Conservation (phyloP, 2,797 vertebrate genomes). For the Balearica regulorum region DNA sequence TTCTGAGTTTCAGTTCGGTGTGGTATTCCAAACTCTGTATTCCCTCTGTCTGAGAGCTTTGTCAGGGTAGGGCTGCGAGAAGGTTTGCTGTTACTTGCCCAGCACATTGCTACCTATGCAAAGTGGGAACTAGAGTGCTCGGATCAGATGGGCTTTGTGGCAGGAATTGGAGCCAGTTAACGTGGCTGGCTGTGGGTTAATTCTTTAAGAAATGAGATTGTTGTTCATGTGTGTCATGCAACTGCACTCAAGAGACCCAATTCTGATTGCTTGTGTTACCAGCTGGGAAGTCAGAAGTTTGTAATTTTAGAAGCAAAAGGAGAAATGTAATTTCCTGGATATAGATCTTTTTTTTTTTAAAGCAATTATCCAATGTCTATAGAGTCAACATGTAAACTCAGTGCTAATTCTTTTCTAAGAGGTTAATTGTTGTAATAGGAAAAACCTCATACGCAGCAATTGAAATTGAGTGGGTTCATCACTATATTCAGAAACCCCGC, state of each 20-base stretch:
- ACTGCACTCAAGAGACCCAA: constrained; percentile 48
- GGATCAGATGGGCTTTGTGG: background rate
- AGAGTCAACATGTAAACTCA: constrained; percentile 58
- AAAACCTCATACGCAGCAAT: background rate
- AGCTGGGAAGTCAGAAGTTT: constrained; percentile 64
- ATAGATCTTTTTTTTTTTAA: constrained; percentile 8
- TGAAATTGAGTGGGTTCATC: constrained; percentile 22
- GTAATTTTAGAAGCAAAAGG: constrained; percentile 60
- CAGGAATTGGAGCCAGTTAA: constrained; percentile 8
- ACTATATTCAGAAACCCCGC: background rate
- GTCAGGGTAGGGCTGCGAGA: background rate
- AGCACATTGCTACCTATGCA: background rate
- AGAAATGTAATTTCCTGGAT: constrained; percentile 66
- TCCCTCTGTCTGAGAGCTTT: background rate
- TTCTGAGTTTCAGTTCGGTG: background rate
- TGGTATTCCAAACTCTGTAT: background rate
- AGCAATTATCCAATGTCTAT: constrained; percentile 54
- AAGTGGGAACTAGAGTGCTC: background rate
- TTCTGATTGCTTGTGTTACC: constrained; percentile 61
- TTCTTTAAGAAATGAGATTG: constrained; percentile 63
- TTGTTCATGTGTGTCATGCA: constrained; percentile 64
- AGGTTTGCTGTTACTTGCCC: background rate
- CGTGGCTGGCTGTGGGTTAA: constrained; percentile 23
- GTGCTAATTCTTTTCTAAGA: constrained; percentile 48
- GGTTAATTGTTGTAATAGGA: constrained; percentile 51